phyloP scores from a whole-genome alignment of 2,888 invertebrate genomes.

The Megaustenia siamemsis region DNA sequence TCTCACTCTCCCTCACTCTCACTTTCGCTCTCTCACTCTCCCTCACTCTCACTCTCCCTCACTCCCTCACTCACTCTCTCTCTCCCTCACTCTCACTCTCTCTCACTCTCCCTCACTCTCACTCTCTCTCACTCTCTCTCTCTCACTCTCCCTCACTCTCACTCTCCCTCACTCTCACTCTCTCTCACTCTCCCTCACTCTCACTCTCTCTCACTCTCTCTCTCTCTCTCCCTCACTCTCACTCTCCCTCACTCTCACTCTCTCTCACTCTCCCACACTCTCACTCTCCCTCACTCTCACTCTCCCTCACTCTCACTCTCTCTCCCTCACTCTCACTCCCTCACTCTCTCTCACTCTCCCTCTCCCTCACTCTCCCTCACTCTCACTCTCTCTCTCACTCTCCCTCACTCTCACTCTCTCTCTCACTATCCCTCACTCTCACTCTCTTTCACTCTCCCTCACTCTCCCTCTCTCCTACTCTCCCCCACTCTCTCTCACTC shows the following conservation, averaged over 20 bases:
- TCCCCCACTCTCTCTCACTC: too few relatives aligned
- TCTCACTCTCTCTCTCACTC: slow-evolving; percentile 21
- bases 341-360: slow-evolving; percentile 36
- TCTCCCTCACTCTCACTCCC: background rate
- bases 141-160: background rate
- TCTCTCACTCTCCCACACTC: too few relatives aligned
- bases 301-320: background rate
- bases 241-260: background rate
- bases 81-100: background rate
- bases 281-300: background rate
- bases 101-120: slow-evolving; percentile 10
- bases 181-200: slow-evolving; percentile 12
- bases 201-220: background rate
- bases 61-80: too few relatives aligned
- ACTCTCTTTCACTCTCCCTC: too few relatives aligned
- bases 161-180: background rate
- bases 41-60: too few relatives aligned
- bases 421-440: too few relatives aligned
- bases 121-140: background rate
- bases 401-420: too few relatives aligned
- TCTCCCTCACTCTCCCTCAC: slow-evolving; percentile 41
- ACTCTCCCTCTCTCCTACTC: too few relatives aligned
- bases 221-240: slow-evolving; percentile 10
- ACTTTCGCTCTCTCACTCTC: too few relatives aligned
- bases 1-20: too few relatives aligned